These are phyloP conservation scores for Antedon mediterranea DNA, from an alignment of 53 echinoderm and acorn worm species.

Conservation along the genomic window DNA sequence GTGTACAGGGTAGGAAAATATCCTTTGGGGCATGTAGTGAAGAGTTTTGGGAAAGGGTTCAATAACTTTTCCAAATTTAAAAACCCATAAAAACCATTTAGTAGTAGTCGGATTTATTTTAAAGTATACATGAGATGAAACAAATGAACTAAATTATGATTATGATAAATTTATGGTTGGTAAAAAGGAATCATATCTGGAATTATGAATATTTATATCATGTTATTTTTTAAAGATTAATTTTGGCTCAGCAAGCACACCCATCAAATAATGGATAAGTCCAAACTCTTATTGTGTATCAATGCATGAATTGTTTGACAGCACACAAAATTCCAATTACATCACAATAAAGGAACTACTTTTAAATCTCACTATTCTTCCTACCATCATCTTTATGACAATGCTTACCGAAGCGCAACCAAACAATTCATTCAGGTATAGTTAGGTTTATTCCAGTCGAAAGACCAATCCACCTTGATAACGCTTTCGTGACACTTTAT, in stretches of 20 bases:
- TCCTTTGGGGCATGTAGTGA: no score
- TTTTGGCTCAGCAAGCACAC: background rate
- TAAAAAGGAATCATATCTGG: no score
- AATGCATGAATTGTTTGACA: background rate
- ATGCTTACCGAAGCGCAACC: background rate
- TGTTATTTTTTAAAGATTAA: background rate
- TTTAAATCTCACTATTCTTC: background rate
- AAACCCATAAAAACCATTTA: no score
- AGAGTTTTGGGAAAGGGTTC: no score
- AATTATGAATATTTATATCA: no score
- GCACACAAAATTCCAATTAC: background rate
- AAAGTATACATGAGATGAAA: no score
- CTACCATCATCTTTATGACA: slow-evolving; percentile 1
- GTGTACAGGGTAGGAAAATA: no score
- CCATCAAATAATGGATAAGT: background rate
- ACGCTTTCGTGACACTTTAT: background rate
- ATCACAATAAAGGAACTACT: background rate
- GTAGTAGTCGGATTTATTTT: no score
- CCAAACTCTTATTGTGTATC: background rate
- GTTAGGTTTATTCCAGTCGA: background rate
- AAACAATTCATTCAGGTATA: background rate
- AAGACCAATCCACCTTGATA: background rate
- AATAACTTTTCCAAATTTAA: no score
- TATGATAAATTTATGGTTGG: no score
- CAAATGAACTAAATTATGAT: no score